Evolutionary conservation across 1,140 invertebrate species (phyloP), one percentile per base, ranked within the genome.

Genomic region (Bicyclus anynana): DNA sequence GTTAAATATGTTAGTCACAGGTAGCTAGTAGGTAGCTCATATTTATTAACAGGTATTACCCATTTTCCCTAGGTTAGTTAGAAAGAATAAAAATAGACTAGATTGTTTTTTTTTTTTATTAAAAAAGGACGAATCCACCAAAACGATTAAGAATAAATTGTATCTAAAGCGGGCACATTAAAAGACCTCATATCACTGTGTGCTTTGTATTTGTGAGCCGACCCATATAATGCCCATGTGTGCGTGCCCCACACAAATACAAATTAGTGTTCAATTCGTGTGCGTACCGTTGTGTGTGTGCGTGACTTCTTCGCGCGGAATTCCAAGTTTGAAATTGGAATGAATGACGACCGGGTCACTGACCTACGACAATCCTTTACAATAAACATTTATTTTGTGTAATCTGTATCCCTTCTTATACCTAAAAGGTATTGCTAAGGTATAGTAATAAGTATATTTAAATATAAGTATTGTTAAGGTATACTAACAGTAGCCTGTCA

Each of bases 271-370:
- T 64, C 57, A 72, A 70, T 70, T 53, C 42, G 70, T 69, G 68
- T 72, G 68, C 62, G 69, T 67, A 44, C 38, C 38, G 14, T 14
- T 37, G 56, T 47, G 54, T 68, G 74, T 79, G 77, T 75, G 77
- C 74, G 78, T 78, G 69, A 68, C 75, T 76, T 75, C 77, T 81
- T 84, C 80, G 73, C 71, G 74, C 71, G 71, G 80, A 81, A 81
- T 84, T 84, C 73, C 83, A 84, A 84, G 76, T 86, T 85, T 84
- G 72, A 79, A 86, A 82, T 85, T 79, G 77, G 74, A 82, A 86
- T 85, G 82, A 85, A 82, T 80, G 80, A 78, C 80, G 82, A 70
- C 74, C 71, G 78, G 81, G 80, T 86, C 76, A 71, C 76, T 83
- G 78, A 86, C 83, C 81, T 84, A 83, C 64, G 74, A 62, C 79